Evolutionary conservation across 92 coral and sea anemone genomes (phyloP).

Genomic region (Zoanthus solanderi): DNA sequence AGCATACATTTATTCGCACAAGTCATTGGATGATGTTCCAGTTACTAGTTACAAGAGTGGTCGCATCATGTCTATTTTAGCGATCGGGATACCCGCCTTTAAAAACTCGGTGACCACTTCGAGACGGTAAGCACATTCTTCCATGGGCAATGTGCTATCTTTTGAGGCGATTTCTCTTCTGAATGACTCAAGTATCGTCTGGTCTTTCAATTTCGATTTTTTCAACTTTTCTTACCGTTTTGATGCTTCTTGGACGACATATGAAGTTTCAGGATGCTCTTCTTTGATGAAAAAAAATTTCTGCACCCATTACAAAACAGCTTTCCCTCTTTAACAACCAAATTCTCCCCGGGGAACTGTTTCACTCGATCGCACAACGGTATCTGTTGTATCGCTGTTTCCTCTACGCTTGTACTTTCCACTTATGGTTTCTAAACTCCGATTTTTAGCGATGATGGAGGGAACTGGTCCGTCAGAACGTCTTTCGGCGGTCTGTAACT

Average conservation of each 20-base stretch:
- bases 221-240: no score
- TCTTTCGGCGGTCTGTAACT: background rate
- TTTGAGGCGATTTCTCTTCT: no score
- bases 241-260: no score
- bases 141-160: background rate
- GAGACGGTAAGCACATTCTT: no score
- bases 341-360: slow-evolving; percentile 20
- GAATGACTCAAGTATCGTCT: no score
- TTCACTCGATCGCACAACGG: slow-evolving; percentile 17
- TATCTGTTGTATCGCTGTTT: slow-evolving; percentile 21
- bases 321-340: slow-evolving; percentile 22
- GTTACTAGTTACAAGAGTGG: no score
- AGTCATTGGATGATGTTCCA: no score
- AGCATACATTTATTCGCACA: no score
- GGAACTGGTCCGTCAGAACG: slow-evolving; percentile 21
- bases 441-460: slow-evolving; percentile 13
- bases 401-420: slow-evolving; percentile 17
- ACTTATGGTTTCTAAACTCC: slow-evolving; percentile 8
- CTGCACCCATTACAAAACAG: slow-evolving; percentile 12
- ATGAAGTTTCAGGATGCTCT: background rate
- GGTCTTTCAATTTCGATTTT: no score
- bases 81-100: no score
- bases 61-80: no score
- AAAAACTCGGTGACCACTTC: background rate
- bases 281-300: background rate